A percentile compares a stretch with the other conserved stretches of the same genome.
Evolutionary conservation across 2,113 vertebrate species (phyloP).

Genomic region (Tachuris rubrigastra): DNA sequence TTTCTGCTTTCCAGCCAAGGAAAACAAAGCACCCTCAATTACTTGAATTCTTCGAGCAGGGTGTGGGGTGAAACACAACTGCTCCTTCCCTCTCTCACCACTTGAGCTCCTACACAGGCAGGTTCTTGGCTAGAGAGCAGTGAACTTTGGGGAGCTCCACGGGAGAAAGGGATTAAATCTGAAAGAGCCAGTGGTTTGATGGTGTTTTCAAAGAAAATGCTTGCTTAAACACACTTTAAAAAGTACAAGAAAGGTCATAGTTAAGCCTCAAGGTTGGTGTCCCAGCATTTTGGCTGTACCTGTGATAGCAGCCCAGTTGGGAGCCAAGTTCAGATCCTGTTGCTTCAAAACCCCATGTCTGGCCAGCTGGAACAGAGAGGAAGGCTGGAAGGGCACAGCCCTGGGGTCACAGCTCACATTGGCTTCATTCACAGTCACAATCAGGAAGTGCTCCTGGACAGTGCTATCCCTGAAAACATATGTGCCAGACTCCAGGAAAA

Average conservation of each 20-base stretch:
- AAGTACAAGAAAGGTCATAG: background rate
- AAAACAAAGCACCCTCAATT: background rate
- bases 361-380: slow-evolving; percentile 83
- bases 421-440: slow-evolving; percentile 82
- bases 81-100: background rate
- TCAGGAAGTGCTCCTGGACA: slow-evolving; percentile 73
- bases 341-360: slow-evolving; percentile 78
- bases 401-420: slow-evolving; percentile 74
- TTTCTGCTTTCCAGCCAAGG: background rate
- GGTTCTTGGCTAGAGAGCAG: background rate
- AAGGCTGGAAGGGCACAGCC: slow-evolving; percentile 79
- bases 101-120: background rate
- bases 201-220: background rate
- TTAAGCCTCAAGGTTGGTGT: background rate
- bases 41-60: background rate
- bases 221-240: background rate
- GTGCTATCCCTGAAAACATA: slow-evolving; percentile 86
- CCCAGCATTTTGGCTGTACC: slow-evolving; percentile 62
- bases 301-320: slow-evolving; percentile 84
- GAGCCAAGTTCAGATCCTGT: slow-evolving; percentile 77
- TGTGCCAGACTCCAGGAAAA: slow-evolving; percentile 85
- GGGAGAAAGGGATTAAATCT: background rate
- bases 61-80: background rate
- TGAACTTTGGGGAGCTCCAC: background rate
- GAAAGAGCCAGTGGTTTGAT: background rate